Evolutionary conservation across 2,113 vertebrate species (phyloP), one percentile per base, ranked within the genome.

Genomic region (Etheostoma cragini): DNA sequence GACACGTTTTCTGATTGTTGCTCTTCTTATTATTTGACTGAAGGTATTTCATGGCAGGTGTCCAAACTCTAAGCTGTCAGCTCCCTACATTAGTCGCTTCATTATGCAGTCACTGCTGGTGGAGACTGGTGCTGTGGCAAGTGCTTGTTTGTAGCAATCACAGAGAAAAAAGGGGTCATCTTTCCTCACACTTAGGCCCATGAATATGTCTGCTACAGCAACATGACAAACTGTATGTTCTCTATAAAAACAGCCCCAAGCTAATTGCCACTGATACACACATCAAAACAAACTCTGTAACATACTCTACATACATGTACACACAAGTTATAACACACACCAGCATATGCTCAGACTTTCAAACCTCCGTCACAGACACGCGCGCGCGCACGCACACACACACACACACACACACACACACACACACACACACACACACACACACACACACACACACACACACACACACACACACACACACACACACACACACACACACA

Each of bases 61-160:
- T 83, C 85, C 71, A 84, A 75, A 72, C 74, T 53, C n/a, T 87
- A 60, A 84, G 80, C 70, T 71, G 65, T 88, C 88, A 88, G 79
- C 49, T 83, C 71, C 84, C 71, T 73, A 87, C 85, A 84, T 85
- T 69, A 85, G 75, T 47, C 1, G 80, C 71, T 52, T 90, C 73
- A 81, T 91, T 89, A 88, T 71, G 49, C 65, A 80, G 77, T 57
- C 65, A 72, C 60, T 60, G 65, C 79, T 68, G 54, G 67, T 35
- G 64, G 68, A 84, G 74, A 78, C 62, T 11, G 74, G 81, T 62
- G 81, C 67, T 50, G 71, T 56, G n/a, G 81, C 72, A 75, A 83
- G 81, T 62, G 78, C 66, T 85, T 53, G 72, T 87, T 82, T 78
- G 70, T 30, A 63, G 82, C 58, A 75, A 53, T 80, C 72, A 81